A percentile compares a stretch with the other conserved stretches of the same genome.
These are phyloP conservation scores for Sphenopsis melanotis DNA, from an alignment of 2,797 vertebrate genomes.

Conservation along the genomic window DNA sequence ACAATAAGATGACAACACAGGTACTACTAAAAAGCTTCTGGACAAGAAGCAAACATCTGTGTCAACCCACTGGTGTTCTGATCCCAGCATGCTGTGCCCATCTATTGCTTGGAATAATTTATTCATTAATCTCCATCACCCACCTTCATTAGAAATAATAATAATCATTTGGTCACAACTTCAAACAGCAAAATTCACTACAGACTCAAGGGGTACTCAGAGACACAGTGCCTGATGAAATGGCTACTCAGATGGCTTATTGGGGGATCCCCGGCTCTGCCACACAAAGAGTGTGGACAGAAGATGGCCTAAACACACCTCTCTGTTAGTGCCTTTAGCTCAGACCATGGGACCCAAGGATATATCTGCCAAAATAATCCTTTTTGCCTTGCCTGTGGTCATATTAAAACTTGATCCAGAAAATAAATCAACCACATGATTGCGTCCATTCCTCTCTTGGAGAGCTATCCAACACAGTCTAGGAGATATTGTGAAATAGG, in stretches of 20 bases:
- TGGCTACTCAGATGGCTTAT: neutral
- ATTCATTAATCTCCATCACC: neutral
- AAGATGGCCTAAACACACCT: constrained; percentile 20
- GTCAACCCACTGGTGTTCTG: neutral
- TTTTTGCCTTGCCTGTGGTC: neutral
- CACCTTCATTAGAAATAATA: neutral
- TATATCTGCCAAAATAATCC: constrained; percentile 26
- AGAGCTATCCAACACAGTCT: neutral
- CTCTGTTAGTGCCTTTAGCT: neutral
- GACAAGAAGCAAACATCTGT: neutral
- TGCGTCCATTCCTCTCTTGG: neutral
- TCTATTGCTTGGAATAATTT: neutral
- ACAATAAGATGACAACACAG: neutral
- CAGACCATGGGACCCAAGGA: neutral
- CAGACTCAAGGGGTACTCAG: neutral
- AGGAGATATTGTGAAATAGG: neutral
- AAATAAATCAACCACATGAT: constrained; percentile 38
- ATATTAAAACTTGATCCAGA: constrained; percentile 7
- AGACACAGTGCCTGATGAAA: neutral
- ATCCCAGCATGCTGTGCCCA: neutral
- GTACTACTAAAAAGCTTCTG: neutral
- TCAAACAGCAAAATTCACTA: neutral
- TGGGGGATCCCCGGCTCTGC: neutral
- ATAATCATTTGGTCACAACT: neutral
- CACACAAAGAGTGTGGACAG: neutral